These are phyloP conservation scores for Prionace glauca DNA, from an alignment of 2,797 vertebrate genomes.

Conservation along the genomic window DNA sequence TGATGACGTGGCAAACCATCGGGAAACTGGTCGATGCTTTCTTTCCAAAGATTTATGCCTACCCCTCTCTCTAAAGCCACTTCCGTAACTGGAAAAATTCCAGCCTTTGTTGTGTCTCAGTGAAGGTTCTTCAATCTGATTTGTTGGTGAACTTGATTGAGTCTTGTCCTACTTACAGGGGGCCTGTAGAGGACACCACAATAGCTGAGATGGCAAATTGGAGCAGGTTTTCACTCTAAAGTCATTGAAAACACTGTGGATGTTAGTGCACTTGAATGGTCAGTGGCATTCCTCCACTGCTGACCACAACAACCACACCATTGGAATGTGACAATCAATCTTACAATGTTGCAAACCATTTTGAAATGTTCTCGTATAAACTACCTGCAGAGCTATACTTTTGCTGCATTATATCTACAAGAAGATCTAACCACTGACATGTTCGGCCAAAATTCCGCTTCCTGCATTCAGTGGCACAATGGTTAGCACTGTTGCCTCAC, in stretches of 20 bases:
- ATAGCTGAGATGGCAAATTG: neutral
- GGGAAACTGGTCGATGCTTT: too few relatives aligned
- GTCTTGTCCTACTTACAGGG: neutral
- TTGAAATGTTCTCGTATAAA: neutral
- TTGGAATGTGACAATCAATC: neutral
- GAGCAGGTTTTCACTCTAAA: neutral
- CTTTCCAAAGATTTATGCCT: too few relatives aligned
- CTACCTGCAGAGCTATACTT: neutral
- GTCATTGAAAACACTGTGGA: neutral
- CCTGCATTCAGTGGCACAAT: neutral
- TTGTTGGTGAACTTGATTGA: neutral
- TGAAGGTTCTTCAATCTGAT: neutral
- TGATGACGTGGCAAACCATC: too few relatives aligned
- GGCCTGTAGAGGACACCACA: neutral
- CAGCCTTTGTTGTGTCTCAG: neutral
- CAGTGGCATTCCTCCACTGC: neutral
- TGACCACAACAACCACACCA: neutral
- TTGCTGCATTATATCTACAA: neutral
- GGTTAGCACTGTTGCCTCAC: too few relatives aligned
- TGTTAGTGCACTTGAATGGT: neutral
- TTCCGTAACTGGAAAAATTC: neutral
- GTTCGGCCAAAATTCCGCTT: neutral
- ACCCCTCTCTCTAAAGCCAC: too few relatives aligned
- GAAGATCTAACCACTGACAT: neutral
- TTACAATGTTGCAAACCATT: neutral